Evolutionary conservation across 2,113 vertebrate genomes (phyloP).

Genomic region (Stercorarius parasiticus): DNA sequence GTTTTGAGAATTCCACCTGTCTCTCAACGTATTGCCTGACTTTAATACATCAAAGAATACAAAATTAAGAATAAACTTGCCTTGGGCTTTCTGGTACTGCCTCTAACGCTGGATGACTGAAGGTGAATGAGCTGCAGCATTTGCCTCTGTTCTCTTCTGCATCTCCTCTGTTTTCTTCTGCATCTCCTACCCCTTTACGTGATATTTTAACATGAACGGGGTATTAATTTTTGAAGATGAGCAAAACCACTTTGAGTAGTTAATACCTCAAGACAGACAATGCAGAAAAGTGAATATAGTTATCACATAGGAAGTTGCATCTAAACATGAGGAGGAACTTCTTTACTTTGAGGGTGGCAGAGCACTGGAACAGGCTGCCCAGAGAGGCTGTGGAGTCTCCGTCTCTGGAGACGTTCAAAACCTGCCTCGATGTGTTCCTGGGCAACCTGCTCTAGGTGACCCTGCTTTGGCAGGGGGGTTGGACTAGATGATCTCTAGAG

Average conservation of each 20-base stretch:
- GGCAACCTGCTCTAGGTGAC: too few species aligned
- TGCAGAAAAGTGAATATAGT: background rate
- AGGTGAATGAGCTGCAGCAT: background rate
- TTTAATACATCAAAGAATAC: background rate
- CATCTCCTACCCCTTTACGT: background rate
- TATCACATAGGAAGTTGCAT: background rate
- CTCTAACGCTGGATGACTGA: background rate
- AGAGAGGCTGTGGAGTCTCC: too few species aligned
- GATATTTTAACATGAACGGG: background rate
- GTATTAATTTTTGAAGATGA: background rate
- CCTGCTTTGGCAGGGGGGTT: too few species aligned
- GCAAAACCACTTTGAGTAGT: background rate
- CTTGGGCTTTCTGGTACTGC: background rate
- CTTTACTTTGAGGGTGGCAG: too few species aligned
- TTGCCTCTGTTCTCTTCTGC: background rate
- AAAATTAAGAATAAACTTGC: background rate
- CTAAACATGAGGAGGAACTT: too few species aligned
- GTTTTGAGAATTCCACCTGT: background rate
- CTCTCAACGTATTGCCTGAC: background rate
- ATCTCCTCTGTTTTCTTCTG: background rate
- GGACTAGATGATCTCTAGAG: too few species aligned
- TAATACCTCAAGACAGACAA: background rate
- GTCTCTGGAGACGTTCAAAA: too few species aligned
- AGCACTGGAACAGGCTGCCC: too few species aligned
- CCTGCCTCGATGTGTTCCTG: too few species aligned